Conservation (phyloP, 2,888 invertebrate genomes). For the Oxyteleia sp. region DNA sequence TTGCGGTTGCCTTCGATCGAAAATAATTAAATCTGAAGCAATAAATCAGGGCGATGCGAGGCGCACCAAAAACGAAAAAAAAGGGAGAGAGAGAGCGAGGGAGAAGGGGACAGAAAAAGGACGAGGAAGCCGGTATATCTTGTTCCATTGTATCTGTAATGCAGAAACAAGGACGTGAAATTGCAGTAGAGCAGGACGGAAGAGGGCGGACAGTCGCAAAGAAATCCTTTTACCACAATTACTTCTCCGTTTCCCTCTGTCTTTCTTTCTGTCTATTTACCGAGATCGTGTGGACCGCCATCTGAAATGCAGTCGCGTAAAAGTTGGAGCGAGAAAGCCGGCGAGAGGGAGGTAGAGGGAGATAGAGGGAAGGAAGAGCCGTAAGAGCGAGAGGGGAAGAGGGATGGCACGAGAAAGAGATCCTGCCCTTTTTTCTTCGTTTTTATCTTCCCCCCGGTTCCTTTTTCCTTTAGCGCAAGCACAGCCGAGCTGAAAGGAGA, state of each 20-base stretch:
- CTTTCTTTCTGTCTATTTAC: constrained; percentile 72
- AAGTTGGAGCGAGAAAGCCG: constrained; percentile 39
- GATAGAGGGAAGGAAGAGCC: not conserved
- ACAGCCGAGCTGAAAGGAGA: constrained; percentile 42
- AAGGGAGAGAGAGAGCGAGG: too few relatives aligned
- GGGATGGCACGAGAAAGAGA: constrained; percentile 5
- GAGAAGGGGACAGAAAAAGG: too few relatives aligned
- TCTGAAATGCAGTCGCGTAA: constrained; percentile 69
- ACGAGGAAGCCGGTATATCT: constrained; percentile 56
- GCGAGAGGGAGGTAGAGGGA: constrained; percentile 16
- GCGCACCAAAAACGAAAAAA: constrained; percentile 20
- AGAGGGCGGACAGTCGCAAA: constrained; percentile 70
- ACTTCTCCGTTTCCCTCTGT: constrained; percentile 69
- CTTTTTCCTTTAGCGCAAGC: constrained; percentile 58
- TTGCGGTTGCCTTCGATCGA: constrained; percentile 68
- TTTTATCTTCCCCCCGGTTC: constrained; percentile 53
- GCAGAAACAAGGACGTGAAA: constrained; percentile 58
- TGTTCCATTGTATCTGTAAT: constrained; percentile 61
- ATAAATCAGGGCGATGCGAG: constrained; percentile 71
- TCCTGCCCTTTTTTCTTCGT: constrained; percentile 48
- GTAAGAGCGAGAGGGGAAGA: constrained; percentile 1
- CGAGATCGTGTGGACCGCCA: constrained; percentile 57
- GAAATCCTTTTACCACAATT: constrained; percentile 75
- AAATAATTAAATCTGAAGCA: constrained; percentile 74
- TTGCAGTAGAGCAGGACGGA: constrained; percentile 51